phyloP scores from a whole-genome alignment of 1,140 invertebrate genomes.

The Drosophila ironensis region DNA sequence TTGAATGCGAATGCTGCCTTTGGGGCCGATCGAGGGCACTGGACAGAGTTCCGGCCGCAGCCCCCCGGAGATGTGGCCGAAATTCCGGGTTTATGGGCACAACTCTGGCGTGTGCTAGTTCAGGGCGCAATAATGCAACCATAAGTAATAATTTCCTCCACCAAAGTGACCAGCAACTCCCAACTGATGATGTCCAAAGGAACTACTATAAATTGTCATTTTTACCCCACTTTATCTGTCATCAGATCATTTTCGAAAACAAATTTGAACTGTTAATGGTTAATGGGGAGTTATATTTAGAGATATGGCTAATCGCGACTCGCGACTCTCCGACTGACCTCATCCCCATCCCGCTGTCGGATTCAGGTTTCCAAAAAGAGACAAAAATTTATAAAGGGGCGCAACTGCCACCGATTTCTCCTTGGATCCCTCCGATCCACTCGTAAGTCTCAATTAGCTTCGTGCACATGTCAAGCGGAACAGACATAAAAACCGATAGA shows the following conservation, averaged over 20 bases:
- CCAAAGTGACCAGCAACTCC: no score
- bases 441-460: slow-evolving; percentile 45
- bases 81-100: no score
- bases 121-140: no score
- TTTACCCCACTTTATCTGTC: background rate
- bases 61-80: no score
- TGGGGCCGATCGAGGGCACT: slow-evolving; percentile 33
- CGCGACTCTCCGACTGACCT: background rate
- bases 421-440: background rate
- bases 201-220: no score
- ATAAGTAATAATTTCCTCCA: no score
- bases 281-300: slow-evolving; percentile 11
- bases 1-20: background rate
- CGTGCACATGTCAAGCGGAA: slow-evolving; percentile 52
- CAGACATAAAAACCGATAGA: slow-evolving; percentile 58
- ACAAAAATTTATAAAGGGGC: background rate
- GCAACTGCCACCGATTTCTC: slow-evolving; percentile 19
- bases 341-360: background rate
- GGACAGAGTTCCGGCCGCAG: slow-evolving; percentile 12
- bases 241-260: background rate
- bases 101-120: no score
- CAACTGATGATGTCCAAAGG: no score
- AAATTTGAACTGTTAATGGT: background rate
- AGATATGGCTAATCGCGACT: slow-evolving; percentile 13
- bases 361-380: slow-evolving; percentile 11